These are phyloP conservation scores for Bolborhynchus lineola DNA, from an alignment of 2,113 vertebrate species.

Conservation along the genomic window DNA sequence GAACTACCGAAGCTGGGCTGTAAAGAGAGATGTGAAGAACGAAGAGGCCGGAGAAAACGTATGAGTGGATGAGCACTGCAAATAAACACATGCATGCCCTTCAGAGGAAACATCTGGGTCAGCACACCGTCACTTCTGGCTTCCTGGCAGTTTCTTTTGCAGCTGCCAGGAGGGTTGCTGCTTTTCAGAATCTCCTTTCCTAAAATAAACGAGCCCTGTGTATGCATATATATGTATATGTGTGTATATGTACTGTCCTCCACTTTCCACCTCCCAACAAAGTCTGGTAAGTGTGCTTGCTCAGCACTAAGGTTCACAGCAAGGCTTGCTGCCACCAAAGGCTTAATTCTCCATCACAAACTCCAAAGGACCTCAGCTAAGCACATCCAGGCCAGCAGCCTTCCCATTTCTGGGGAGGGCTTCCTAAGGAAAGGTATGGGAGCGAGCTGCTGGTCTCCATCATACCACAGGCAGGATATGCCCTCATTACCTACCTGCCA, in stretches of 20 bases:
- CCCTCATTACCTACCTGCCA: slow-evolving; percentile 80
- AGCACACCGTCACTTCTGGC: neutral
- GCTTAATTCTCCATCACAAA: neutral
- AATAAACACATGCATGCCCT: fast-evolving
- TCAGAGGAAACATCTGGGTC: neutral
- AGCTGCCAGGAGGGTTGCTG: neutral
- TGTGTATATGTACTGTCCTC: fast-evolving
- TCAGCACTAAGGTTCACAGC: neutral
- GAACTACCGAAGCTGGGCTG: neutral
- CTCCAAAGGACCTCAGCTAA: neutral
- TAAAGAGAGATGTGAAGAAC: neutral
- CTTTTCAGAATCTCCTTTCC: neutral
- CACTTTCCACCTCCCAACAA: fast-evolving
- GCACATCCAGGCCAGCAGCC: neutral
- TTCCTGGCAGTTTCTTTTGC: neutral
- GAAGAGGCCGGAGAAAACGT: neutral
- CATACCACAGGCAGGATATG: fast-evolving
- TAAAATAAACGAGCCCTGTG: neutral
- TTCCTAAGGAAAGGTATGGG: neutral
- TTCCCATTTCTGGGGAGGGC: neutral
- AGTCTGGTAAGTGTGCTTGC: neutral
- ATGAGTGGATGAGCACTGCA: neutral
- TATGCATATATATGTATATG: fast-evolving
- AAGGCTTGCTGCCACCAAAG: neutral
- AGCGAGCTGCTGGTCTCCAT: neutral